Percentiles rank a stretch among this genome's conserved stretches.
Conservation (phyloP, 92 coral and sea anemone genomes). For the Parazoanthus atlanticus region DNA sequence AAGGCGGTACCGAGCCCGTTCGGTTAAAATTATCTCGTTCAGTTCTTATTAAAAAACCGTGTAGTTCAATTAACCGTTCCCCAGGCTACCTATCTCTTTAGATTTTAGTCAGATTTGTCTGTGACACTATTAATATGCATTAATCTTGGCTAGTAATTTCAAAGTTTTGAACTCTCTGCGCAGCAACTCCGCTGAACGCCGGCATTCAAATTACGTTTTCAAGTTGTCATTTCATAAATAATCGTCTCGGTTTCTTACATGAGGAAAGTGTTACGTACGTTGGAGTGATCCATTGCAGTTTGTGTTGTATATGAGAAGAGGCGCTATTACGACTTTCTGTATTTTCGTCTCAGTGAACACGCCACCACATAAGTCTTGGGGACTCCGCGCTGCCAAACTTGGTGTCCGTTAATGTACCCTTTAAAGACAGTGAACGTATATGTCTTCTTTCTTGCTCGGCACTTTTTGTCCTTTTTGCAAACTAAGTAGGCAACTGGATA, state of each 20-base stretch:
- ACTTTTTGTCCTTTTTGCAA: constrained; percentile 22
- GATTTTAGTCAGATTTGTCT: too few relatives aligned
- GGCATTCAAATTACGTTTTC: not conserved
- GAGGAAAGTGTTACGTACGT: not conserved
- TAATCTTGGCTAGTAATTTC: too few relatives aligned
- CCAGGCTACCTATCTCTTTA: too few relatives aligned
- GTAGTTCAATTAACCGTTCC: too few relatives aligned
- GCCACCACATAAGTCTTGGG: not conserved
- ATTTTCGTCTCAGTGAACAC: not conserved
- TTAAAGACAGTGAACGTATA: not conserved
- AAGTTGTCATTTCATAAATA: not conserved
- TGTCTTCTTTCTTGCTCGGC: not conserved
- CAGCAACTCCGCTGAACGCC: not conserved
- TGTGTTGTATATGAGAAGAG: not conserved
- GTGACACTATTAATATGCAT: too few relatives aligned
- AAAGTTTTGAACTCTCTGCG: not conserved
- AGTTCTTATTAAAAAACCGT: too few relatives aligned
- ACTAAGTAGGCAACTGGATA: not conserved
- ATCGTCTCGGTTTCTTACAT: not conserved
- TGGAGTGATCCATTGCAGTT: not conserved
- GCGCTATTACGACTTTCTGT: not conserved
- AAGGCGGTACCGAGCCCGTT: too few relatives aligned
- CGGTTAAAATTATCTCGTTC: too few relatives aligned
- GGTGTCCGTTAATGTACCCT: not conserved
- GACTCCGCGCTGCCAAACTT: not conserved